Conservation (phyloP, 2,888 invertebrate species). For the Orthonychiurus folsomi region DNA sequence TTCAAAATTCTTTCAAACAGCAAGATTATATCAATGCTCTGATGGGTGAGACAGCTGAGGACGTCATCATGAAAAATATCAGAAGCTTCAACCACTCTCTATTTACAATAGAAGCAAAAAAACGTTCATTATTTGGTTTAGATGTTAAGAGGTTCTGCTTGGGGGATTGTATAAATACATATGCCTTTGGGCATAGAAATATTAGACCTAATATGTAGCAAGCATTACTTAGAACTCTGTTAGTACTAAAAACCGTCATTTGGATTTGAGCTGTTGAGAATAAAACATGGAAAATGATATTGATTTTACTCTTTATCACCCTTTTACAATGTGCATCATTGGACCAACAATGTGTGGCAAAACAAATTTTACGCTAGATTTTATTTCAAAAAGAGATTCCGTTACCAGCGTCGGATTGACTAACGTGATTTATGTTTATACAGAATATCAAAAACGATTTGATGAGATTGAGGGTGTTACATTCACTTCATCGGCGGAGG, state of each 20-base stretch:
- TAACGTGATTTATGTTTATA: not conserved
- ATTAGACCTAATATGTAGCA: too few species aligned
- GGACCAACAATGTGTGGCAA: not conserved
- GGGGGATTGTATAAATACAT: not conserved
- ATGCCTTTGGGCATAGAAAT: not conserved
- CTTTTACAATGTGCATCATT: not conserved
- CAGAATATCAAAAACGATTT: not conserved
- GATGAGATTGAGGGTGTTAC: not conserved
- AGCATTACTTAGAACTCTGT: too few species aligned
- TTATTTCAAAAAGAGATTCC: not conserved
- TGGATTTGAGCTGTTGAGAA: too few species aligned
- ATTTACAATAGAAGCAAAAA: not conserved
- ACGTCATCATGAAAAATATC: not conserved
- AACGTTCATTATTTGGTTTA: not conserved
- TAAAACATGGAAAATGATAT: not conserved
- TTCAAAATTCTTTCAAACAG: not conserved
- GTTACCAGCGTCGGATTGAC: not conserved
- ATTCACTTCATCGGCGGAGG: not conserved
- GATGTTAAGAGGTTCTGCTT: not conserved
- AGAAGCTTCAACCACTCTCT: not conserved
- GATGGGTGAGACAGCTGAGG: not conserved
- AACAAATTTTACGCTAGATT: not conserved
- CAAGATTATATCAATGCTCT: not conserved
- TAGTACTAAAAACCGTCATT: too few species aligned
- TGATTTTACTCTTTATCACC: not conserved